Conservation (phyloP, 2,113 vertebrate genomes). For the Mionectes macconnelli region DNA sequence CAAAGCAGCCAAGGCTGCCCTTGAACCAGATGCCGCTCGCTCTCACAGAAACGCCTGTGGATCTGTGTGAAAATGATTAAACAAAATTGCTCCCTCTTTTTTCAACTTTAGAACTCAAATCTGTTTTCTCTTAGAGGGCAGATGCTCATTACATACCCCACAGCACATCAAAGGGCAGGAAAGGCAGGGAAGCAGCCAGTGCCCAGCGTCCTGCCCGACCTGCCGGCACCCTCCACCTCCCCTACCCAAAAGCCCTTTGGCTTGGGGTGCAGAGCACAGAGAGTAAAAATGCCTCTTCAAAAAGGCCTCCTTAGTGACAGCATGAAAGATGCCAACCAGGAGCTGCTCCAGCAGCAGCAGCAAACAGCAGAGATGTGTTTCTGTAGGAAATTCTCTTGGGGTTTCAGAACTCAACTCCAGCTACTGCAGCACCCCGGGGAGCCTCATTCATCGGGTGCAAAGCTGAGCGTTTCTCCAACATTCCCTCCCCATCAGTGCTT, state of each 20-base stretch:
- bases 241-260: neutral
- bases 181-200: neutral
- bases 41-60: constrained; percentile 22
- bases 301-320: neutral
- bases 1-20: constrained; percentile 43
- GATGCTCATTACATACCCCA: constrained; percentile 31
- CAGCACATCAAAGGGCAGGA: constrained; percentile 46
- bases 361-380: neutral
- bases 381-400: neutral
- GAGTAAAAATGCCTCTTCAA: neutral
- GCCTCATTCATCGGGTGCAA: neutral
- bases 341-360: neutral
- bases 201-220: neutral
- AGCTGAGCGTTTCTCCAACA: neutral
- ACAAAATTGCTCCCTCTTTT: constrained; percentile 51
- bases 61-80: constrained; percentile 65
- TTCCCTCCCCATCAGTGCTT: neutral
- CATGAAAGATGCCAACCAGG: neutral
- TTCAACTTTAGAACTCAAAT: constrained; percentile 31
- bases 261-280: neutral
- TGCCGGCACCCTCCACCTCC: neutral
- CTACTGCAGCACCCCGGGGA: neutral
- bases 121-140: constrained; percentile 55
- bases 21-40: constrained; percentile 14
- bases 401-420: neutral